phyloP scores from a whole-genome alignment of 2,888 invertebrate genomes.

The Euplagia quadripunctaria region DNA sequence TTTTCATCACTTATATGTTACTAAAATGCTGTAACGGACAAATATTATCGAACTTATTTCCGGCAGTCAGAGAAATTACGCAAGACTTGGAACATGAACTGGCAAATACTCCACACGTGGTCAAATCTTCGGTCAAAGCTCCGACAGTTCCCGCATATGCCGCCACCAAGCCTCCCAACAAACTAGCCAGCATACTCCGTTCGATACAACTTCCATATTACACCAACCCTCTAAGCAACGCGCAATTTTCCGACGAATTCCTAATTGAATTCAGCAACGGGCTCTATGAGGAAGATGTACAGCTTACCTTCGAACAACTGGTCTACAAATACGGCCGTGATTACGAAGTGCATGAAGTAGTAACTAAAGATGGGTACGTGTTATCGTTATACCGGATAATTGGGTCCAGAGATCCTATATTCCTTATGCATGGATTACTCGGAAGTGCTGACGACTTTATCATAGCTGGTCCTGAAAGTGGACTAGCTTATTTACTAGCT shows the following conservation, averaged over 20 bases:
- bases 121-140: background rate
- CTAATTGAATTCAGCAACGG: background rate
- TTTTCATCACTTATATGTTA: background rate
- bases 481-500: constrained; percentile 82
- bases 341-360: constrained; percentile 61
- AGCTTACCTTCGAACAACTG: constrained; percentile 57
- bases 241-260: background rate
- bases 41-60: constrained; percentile 11
- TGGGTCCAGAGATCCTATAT: constrained; percentile 61
- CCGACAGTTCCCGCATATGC: background rate
- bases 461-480: constrained; percentile 65
- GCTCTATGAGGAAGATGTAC: constrained; percentile 62
- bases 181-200: constrained; percentile 1
- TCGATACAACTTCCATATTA: constrained; percentile 10
- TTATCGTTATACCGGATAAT: constrained; percentile 69
- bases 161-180: background rate
- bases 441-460: constrained; percentile 76
- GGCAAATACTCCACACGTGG: background rate
- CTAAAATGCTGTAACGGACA: constrained; percentile 5
- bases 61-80: background rate
- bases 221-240: background rate
- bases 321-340: constrained; percentile 67
- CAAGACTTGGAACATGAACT: constrained; percentile 1
- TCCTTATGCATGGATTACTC: constrained; percentile 76
- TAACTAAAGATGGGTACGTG: constrained; percentile 70